These are phyloP conservation scores for Octomys mimax DNA, from an alignment of 2,797 vertebrate species.

Conservation along the genomic window DNA sequence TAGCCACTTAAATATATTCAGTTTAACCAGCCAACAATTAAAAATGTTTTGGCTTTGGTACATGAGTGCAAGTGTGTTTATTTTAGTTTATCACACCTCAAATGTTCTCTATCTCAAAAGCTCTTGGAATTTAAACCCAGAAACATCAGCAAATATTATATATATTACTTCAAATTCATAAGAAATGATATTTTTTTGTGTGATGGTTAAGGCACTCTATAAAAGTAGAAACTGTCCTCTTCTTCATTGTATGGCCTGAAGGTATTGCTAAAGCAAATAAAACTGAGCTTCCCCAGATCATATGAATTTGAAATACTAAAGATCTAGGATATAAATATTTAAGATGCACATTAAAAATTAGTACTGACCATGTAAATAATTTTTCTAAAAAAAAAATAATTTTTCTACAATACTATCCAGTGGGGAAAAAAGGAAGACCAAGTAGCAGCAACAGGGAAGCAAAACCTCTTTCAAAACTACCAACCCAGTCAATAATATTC, in stretches of 20 bases:
- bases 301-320: not conserved
- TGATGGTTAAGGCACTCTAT: not conserved
- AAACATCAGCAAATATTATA: not conserved
- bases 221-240: not conserved
- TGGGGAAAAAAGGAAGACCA: not conserved
- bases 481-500: not conserved
- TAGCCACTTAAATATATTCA: not conserved
- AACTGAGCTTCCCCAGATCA: not conserved
- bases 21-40: not conserved
- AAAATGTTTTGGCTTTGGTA: not conserved
- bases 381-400: not conserved
- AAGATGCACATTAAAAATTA: slow-evolving; percentile 37
- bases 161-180: not conserved
- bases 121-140: not conserved
- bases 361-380: not conserved
- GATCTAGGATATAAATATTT: not conserved
- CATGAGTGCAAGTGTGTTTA: not conserved
- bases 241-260: not conserved
- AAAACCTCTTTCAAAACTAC: not conserved
- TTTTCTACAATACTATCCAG: not conserved
- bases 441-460: not conserved
- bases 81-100: slow-evolving; percentile 19
- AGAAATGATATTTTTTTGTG: slow-evolving; percentile 41
- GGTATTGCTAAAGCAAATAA: slow-evolving; percentile 27
- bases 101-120: not conserved